Conservation (phyloP, 1,140 invertebrate genomes). For the Eubasilissa regina region DNA sequence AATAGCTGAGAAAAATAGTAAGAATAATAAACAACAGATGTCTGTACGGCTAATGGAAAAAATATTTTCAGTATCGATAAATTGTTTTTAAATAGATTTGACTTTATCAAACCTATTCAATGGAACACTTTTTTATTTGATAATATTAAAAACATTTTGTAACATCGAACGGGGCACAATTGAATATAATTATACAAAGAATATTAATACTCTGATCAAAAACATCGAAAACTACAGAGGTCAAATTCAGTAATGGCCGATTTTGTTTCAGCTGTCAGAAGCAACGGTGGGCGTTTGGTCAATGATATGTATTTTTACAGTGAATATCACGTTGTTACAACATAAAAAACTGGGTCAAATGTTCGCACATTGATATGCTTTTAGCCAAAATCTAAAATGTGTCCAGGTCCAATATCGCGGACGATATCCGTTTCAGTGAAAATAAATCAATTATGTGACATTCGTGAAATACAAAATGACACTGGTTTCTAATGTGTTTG, state of each 20-base stretch:
- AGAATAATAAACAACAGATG: too few species aligned
- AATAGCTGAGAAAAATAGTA: too few species aligned
- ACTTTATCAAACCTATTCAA: too few species aligned
- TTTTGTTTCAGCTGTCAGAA: conserved; percentile 50
- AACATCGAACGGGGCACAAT: background rate
- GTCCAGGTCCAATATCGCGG: conserved; percentile 2
- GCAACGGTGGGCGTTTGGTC: conserved; percentile 44
- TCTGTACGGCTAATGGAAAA: too few species aligned
- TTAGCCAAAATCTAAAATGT: conserved; percentile 18
- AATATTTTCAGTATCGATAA: too few species aligned
- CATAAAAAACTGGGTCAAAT: conserved; percentile 33
- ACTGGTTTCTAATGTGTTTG: conserved; percentile 42
- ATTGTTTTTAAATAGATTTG: too few species aligned
- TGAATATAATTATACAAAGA: background rate
- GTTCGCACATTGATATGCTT: background rate
- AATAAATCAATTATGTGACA: conserved; percentile 54
- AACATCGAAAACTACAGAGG: conserved; percentile 28
- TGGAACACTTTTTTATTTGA: too few species aligned
- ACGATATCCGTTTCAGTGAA: conserved; percentile 40
- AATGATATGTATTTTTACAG: conserved; percentile 44
- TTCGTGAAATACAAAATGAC: conserved; percentile 47
- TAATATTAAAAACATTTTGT: too few species aligned
- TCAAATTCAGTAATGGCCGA: conserved; percentile 51
- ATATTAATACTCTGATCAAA: conserved; percentile 19
- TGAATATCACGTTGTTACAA: conserved; percentile 34